phyloP scores from a whole-genome alignment of 1,140 invertebrate genomes.

The Platorchestia sp. region DNA sequence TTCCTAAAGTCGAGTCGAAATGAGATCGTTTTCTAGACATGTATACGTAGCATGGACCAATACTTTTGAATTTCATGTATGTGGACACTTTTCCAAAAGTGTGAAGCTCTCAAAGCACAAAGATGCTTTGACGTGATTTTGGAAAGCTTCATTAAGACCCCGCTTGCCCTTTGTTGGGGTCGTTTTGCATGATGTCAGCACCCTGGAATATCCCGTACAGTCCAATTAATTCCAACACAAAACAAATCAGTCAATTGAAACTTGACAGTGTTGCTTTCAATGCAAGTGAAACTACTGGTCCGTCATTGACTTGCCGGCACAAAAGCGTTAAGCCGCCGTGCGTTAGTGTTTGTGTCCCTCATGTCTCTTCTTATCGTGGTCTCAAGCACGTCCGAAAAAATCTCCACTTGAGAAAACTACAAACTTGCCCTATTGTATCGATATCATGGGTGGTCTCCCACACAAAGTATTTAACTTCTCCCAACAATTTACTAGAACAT shows the following conservation, averaged over 20 bases:
- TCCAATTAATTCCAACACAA: slow-evolving; percentile 36
- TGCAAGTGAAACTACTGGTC: slow-evolving; percentile 32
- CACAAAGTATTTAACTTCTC: not conserved
- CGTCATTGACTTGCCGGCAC: not conserved
- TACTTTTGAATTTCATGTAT: not conserved
- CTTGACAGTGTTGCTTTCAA: not conserved
- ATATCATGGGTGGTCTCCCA: not conserved
- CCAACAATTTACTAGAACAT: not conserved
- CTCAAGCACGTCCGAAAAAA: not conserved
- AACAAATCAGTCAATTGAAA: slow-evolving; percentile 46
- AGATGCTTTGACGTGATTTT: not conserved
- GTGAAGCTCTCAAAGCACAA: not conserved
- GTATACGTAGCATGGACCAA: not conserved
- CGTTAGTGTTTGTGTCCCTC: not conserved
- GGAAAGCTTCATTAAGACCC: not conserved
- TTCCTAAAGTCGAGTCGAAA: not conserved
- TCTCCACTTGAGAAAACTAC: not conserved
- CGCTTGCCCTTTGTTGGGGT: not conserved
- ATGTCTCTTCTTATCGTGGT: not conserved
- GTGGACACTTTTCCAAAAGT: not conserved
- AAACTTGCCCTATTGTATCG: not conserved
- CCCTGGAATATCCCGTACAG: not conserved
- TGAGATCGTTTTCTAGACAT: not conserved
- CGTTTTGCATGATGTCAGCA: slow-evolving; percentile 18
- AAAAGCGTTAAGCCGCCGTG: not conserved